Percentiles rank a stretch among this genome's conserved stretches.
Evolutionary conservation across 2,113 vertebrate species (phyloP).

Genomic region (Clarias gariepinus): DNA sequence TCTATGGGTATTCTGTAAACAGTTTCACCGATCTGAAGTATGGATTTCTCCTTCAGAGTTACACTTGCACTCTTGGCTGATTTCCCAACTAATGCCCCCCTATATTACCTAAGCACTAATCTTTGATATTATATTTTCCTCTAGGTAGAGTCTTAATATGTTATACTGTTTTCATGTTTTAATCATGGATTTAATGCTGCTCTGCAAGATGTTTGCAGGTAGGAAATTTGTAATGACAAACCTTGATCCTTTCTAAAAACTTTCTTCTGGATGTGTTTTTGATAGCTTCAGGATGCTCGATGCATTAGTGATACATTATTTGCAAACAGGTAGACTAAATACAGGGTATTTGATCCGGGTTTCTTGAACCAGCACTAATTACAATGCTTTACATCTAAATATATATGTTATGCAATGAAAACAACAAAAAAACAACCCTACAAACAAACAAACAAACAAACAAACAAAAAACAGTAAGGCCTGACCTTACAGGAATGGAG

Average conservation of each 20-base stretch:
- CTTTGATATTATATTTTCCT: neutral
- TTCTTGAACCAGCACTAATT: neutral
- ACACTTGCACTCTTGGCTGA: neutral
- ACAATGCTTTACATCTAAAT: neutral
- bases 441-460: too few relatives aligned
- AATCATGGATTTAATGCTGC: neutral
- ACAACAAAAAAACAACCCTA: neutral
- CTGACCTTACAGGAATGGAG: slow-evolving; percentile 89
- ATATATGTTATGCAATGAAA: neutral
- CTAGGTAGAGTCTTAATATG: neutral
- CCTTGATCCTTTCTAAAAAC: neutral
- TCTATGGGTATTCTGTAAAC: neutral
- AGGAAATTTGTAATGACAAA: neutral
- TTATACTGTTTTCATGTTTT: neutral
- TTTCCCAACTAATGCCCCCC: neutral
- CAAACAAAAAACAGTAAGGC: neutral
- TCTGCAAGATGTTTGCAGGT: neutral
- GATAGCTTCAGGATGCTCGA: neutral
- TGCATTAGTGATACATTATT: neutral
- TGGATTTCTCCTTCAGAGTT: neutral
- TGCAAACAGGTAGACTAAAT: neutral
- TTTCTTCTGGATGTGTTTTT: neutral
- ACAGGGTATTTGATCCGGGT: neutral
- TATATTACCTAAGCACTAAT: neutral
- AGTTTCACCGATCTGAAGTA: neutral